phyloP scores from a whole-genome alignment of 53 echinoderm and acorn worm genomes.

The Holothuria scabra region DNA sequence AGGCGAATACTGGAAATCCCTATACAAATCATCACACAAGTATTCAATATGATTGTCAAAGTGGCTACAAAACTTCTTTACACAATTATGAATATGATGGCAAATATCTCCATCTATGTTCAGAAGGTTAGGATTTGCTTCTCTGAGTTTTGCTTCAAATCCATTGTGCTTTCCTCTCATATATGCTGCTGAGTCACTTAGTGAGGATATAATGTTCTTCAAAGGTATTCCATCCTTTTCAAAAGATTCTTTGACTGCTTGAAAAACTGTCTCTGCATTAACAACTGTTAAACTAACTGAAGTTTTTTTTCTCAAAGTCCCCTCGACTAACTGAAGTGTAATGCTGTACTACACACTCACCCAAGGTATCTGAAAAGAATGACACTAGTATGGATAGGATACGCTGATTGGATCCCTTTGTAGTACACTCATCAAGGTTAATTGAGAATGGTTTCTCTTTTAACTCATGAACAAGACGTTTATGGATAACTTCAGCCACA shows the following conservation, averaged over 20 bases:
- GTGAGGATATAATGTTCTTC: conserved; percentile 36
- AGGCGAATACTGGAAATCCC: conserved; percentile 47
- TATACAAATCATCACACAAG: conserved; percentile 23
- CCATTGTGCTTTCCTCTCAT: conserved; percentile 49
- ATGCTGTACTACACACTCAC: conserved; percentile 46
- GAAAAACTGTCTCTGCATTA: conserved; percentile 46
- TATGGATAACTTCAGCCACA: conserved; percentile 24
- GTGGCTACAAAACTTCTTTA: conserved; percentile 35
- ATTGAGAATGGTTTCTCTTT: conserved; percentile 45
- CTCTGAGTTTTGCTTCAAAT: conserved; percentile 46
- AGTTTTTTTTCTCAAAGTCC: too few species aligned
- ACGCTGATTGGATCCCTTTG: conserved; percentile 37
- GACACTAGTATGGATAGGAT: conserved; percentile 49
- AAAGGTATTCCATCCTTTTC: conserved; percentile 48
- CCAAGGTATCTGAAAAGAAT: conserved; percentile 40
- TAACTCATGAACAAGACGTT: conserved; percentile 32
- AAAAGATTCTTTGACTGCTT: conserved; percentile 26
- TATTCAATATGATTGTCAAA: conserved; percentile 51
- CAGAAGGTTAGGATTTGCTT: conserved; percentile 36
- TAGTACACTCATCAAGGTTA: conserved; percentile 55
- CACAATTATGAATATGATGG: conserved; percentile 58
- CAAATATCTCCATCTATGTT: conserved; percentile 64
- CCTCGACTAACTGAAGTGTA: conserved; percentile 42
- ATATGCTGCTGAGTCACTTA: conserved; percentile 59
- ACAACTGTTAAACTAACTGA: conserved; percentile 45